These are phyloP conservation scores for Cairina moschata DNA, from an alignment of 2,113 vertebrate genomes.

Conservation along the genomic window DNA sequence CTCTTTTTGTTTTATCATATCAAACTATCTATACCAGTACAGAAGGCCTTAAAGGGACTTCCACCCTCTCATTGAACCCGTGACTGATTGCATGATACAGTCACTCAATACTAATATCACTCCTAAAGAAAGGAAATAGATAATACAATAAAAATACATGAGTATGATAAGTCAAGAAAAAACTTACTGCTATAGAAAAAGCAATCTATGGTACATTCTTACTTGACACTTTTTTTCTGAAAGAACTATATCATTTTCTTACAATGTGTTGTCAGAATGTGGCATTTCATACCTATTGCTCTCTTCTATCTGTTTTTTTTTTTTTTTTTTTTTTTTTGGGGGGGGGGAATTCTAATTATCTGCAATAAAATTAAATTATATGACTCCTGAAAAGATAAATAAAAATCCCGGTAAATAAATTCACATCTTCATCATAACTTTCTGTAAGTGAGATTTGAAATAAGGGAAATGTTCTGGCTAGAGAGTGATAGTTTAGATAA, in stretches of 20 bases:
- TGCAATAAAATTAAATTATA: background rate
- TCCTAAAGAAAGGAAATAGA: background rate
- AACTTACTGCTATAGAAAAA: background rate
- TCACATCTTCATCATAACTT: background rate
- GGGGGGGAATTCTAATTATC: background rate
- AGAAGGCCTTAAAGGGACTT: background rate
- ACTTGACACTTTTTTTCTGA: background rate
- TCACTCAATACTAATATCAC: background rate
- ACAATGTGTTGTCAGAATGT: background rate
- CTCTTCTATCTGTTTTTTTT: background rate
- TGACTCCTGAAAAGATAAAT: background rate
- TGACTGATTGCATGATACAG: background rate
- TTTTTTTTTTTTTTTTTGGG: background rate
- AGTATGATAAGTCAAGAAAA: background rate
- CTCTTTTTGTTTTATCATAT: background rate
- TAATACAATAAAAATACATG: background rate
- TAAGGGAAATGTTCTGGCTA: background rate
- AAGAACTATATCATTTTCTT: background rate
- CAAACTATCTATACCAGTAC: background rate
- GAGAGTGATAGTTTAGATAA: background rate
- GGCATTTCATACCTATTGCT: fast-evolving
- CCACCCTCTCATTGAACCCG: background rate
- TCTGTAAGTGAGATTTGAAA: background rate
- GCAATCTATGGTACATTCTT: background rate
- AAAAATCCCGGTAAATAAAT: background rate